Evolutionary conservation across 2,797 vertebrate species (phyloP), one percentile per base, ranked within the genome.

Genomic region (Hipposideros larvatus): DNA sequence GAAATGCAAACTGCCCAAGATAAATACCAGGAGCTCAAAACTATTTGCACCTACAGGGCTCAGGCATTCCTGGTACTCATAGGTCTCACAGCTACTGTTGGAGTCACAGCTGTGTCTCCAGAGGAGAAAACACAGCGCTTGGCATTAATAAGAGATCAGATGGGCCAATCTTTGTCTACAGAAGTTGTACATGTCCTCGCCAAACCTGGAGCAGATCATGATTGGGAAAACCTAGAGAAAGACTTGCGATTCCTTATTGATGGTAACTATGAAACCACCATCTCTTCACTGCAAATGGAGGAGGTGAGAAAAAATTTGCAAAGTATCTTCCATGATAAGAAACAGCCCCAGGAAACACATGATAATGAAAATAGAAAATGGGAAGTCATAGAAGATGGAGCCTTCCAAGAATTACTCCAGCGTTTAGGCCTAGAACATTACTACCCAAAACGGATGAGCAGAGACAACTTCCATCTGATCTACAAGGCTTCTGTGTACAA

Each of bases 401-500:
- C 96, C 2, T 98, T 99, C 70, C 57, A 89, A 24, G 93, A 95
- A 21, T 61, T 98, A 26, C 94, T 98, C 1, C 37, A 90, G 34
- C 61, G 63, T 34, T 97, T 99, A 46, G 98, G 94, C 2, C 94
- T 99, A 1, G 51, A 98, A 48, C 31, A 87, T 18, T 75, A 87
- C 74, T 99, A 98, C 14, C 98, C 98, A 2, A 97, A 88, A 55
- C 97, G 68, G 53, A 97, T 98, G 98, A 95, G 68, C 7, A 97
- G 66, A 19, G 80, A 68, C 95, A 63, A 98, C 57, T 97, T 98
- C 86, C 96, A 92, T 11, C 28, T 95, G 14, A 96, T 98, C 65
- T 41, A 87, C 31, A 97, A 95, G 34, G 95, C 51, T 2, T 97
- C 97, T 41, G 61, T 97, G 6, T 80, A 88, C 0, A 94, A 97